These are phyloP conservation scores for Apamea sordens DNA, from an alignment of 2,888 invertebrate species.

Conservation along the genomic window DNA sequence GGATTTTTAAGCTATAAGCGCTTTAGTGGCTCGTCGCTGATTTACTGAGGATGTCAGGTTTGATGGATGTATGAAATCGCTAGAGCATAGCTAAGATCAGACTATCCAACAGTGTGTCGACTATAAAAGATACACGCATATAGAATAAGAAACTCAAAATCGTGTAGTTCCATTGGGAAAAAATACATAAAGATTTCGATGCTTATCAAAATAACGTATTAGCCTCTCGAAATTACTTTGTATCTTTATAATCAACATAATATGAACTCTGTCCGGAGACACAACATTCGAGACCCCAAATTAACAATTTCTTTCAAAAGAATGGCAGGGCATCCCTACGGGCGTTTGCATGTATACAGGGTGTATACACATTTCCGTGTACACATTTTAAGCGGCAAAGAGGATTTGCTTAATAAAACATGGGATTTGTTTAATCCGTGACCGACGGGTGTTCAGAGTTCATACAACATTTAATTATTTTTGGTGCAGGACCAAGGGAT, in stretches of 20 bases:
- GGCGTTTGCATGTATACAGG: not conserved
- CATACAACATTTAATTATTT: conserved; percentile 53
- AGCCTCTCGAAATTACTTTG: not conserved
- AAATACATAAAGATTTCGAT: not conserved
- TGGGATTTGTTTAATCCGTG: conserved; percentile 62
- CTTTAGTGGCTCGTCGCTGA: not conserved
- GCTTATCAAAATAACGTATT: not conserved
- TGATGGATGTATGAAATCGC: not conserved
- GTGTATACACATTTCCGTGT: conserved; percentile 34
- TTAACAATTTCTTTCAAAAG: not conserved
- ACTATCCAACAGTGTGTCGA: not conserved
- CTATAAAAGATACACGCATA: no score
- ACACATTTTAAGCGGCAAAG: conserved; percentile 64
- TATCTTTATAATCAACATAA: not conserved
- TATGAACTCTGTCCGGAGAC: not conserved
- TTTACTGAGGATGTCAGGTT: not conserved
- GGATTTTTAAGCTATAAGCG: conserved; percentile 36
- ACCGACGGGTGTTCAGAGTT: conserved; percentile 49
- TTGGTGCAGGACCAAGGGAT: not conserved
- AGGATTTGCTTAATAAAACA: conserved; percentile 75
- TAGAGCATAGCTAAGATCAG: not conserved
- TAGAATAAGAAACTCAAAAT: not conserved
- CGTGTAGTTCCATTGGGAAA: not conserved
- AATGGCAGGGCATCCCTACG: conserved; percentile 33
- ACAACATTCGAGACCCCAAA: not conserved